Evolutionary conservation across 92 coral and sea anemone genomes (phyloP).

Genomic region (Heliopora coerulea): DNA sequence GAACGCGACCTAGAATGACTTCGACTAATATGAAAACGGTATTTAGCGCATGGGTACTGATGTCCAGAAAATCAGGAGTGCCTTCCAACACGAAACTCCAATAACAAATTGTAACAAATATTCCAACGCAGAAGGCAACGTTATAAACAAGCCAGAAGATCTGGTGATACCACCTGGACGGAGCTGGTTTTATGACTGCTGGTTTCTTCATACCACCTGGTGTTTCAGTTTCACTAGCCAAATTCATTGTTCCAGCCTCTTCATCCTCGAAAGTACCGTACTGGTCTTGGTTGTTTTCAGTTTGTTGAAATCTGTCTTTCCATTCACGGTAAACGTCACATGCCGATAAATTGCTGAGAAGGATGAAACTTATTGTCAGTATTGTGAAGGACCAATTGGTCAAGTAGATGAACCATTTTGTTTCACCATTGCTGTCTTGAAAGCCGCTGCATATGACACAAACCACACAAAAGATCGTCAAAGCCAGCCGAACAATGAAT

Average conservation of each 20-base stretch:
- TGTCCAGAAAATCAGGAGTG: conserved; percentile 51
- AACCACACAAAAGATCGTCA: conserved; percentile 69
- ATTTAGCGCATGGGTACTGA: conserved; percentile 72
- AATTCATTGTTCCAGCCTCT: conserved; percentile 15
- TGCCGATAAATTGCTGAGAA: conserved; percentile 47
- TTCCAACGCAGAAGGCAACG: conserved; percentile 56
- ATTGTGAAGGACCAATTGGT: conserved; percentile 84
- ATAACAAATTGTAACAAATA: conserved; percentile 57
- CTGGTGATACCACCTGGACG: conserved; percentile 75
- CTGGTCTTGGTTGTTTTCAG: neutral
- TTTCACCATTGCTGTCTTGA: conserved; percentile 55
- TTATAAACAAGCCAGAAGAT: conserved; percentile 72
- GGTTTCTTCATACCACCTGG: conserved; percentile 34
- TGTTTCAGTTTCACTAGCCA: neutral
- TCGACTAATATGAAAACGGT: conserved; percentile 64
- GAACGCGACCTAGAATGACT: conserved; percentile 56
- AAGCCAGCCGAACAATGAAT: conserved; percentile 47
- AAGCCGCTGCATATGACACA: conserved; percentile 86
- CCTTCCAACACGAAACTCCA: conserved; percentile 63
- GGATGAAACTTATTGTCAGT: conserved; percentile 60
- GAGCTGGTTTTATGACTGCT: conserved; percentile 23
- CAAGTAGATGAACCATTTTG: conserved; percentile 87
- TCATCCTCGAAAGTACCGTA: conserved; percentile 24
- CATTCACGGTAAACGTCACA: neutral
- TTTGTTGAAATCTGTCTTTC: neutral